phyloP scores from a whole-genome alignment of 2,888 invertebrate genomes.

The Pristionchus arcanus region DNA sequence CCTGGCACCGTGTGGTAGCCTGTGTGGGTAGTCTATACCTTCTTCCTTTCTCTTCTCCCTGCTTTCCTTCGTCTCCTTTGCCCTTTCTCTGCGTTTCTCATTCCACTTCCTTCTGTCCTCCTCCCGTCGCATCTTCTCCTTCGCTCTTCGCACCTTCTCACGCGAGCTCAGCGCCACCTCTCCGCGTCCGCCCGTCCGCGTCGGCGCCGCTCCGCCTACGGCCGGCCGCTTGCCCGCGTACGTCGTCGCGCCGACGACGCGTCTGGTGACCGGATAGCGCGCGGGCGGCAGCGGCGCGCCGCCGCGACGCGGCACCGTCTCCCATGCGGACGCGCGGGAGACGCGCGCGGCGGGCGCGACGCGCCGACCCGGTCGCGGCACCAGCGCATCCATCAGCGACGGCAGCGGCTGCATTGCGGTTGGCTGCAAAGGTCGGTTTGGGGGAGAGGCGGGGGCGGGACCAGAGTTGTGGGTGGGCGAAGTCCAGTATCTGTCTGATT shows the following conservation, averaged over 20 bases:
- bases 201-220: background rate
- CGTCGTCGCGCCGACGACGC: background rate
- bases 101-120: conserved; percentile 7
- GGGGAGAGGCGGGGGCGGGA: background rate
- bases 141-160: conserved; percentile 26
- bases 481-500: background rate
- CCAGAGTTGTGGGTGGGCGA: no score
- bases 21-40: background rate
- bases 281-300: conserved; percentile 2
- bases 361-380: conserved; percentile 28
- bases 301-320: conserved; percentile 21
- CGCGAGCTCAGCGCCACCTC: background rate
- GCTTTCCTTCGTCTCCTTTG: background rate
- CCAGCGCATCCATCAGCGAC: conserved; percentile 37
- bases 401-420: background rate
- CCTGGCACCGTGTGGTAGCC: background rate
- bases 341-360: background rate
- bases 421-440: background rate
- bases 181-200: background rate
- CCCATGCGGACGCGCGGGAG: conserved; percentile 3
- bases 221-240: background rate
- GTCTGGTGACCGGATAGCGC: background rate
- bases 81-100: background rate
- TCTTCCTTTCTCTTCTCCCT: conserved; percentile 41
- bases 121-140: conserved; percentile 29